Conservation (phyloP, 2,113 vertebrate genomes). For the Tupaia tana region DNA sequence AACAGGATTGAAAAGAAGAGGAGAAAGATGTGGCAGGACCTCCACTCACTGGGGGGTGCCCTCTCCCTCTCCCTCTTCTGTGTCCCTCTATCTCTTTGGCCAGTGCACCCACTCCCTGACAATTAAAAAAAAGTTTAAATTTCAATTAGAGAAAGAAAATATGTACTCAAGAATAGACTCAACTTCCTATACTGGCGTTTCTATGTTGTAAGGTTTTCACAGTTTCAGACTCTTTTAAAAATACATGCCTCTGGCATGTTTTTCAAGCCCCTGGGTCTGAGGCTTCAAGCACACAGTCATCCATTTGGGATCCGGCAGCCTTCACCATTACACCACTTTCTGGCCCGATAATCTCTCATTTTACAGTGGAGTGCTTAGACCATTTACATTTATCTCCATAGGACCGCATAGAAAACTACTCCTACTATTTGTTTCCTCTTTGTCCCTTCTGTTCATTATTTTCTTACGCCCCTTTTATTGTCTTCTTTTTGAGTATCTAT, state of each 20-base stretch:
- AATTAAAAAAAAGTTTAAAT: no score
- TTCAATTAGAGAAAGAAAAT: neutral
- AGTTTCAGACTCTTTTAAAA: conserved; percentile 31
- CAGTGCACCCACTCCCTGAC: no score
- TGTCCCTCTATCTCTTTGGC: no score
- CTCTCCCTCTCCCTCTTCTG: no score
- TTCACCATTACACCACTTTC: no score
- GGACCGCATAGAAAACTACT: neutral
- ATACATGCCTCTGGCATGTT: no score
- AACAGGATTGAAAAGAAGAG: no score
- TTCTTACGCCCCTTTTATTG: neutral
- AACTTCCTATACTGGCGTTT: neutral
- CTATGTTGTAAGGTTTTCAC: neutral
- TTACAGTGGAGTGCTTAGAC: neutral
- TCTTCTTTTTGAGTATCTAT: neutral
- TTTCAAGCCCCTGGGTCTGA: no score
- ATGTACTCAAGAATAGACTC: neutral
- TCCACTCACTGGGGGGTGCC: no score
- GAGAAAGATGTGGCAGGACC: no score
- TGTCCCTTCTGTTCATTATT: neutral
- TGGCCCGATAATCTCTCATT: neutral
- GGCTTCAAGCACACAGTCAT: no score
- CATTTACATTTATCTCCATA: neutral
- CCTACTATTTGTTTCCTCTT: neutral
- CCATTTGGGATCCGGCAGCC: no score